Percentiles rank a stretch among this genome's conserved stretches.
phyloP scores from a whole-genome alignment of 2,113 vertebrate species.

The Merops nubicus region DNA sequence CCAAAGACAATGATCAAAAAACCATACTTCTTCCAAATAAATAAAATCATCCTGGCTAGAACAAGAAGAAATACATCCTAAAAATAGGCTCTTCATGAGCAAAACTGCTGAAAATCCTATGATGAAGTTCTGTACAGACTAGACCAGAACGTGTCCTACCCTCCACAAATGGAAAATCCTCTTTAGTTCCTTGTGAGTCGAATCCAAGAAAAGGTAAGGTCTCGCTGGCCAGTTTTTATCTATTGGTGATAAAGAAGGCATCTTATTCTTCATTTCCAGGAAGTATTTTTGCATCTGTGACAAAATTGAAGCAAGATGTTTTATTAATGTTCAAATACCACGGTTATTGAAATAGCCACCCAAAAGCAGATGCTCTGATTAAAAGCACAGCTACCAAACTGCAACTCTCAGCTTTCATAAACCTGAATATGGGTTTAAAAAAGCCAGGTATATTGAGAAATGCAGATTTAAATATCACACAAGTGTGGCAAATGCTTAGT shows the following conservation, averaged over 20 bases:
- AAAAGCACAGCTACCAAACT: neutral
- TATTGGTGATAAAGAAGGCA: conserved; percentile 94
- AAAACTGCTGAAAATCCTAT: neutral
- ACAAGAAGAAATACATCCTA: neutral
- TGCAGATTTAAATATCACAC: neutral
- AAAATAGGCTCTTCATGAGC: neutral
- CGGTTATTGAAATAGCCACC: neutral
- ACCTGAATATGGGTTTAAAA: neutral
- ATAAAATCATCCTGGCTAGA: neutral
- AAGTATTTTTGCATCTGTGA: conserved; percentile 95
- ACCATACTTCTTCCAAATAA: neutral
- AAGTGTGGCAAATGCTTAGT: neutral
- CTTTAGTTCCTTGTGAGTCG: conserved; percentile 87
- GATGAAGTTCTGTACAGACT: neutral
- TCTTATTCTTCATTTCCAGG: conserved; percentile 86
- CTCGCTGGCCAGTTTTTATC: conserved; percentile 91
- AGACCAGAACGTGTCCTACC: conserved; percentile 72
- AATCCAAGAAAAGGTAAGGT: conserved; percentile 91
- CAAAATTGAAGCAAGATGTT: conserved; percentile 42
- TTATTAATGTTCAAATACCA: neutral
- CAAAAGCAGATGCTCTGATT: neutral
- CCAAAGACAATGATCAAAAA: conserved; percentile 6
- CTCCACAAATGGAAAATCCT: conserved; percentile 97
- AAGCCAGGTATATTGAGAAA: neutral
- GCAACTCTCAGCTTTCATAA: neutral